Base-by-base conservation (phyloP, 2,888 invertebrate genomes). In the Cheiracanthium punctorium region DNA sequence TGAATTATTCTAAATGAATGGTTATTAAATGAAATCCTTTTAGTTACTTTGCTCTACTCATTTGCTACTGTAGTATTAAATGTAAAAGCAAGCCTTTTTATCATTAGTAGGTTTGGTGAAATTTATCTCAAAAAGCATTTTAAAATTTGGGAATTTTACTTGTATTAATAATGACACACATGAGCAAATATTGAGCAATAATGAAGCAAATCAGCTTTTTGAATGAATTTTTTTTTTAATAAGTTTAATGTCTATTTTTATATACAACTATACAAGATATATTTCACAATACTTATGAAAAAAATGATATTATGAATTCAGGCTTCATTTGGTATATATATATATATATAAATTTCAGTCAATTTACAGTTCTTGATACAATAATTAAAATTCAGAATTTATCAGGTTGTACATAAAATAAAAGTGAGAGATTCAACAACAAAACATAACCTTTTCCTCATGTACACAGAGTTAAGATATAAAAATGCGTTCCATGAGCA, bases 201-300 rank as follows among this genome's bases (percentile, higher is more conserved):
- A n/a, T n/a, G n/a, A n/a, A n/a, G n/a, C n/a, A n/a, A n/a, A n/a
- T n/a, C n/a, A n/a, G n/a, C n/a, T n/a, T n/a, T n/a, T n/a, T n/a
- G n/a, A n/a, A n/a, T n/a, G n/a, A n/a, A n/a, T n/a, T n/a, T n/a
- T n/a, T 24, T 5, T 58, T 58, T 58, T 58, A 10, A 37, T 37
- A 37, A 64, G 24, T 77, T 82, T 69, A 82, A 58, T 64, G 20
- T 84, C 82, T 74, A 85, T 73, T 37, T 82, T 79, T 85, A 70
- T 85, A 74, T 79, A 85, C 84, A 85, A 65, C 79, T 85, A 85
- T 79, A 85, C 79, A 85, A 71, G 75, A 82, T 82, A 82, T 82
- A 82, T 82, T 71, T 82, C 67, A 81, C 80, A 81, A 80, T 81
- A 74, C 41, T 75, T 24, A 82, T 76, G 71, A 82, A 76, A 76